Conservation (phyloP, 2,888 invertebrate species). For the Helobdella robusta region DNA sequence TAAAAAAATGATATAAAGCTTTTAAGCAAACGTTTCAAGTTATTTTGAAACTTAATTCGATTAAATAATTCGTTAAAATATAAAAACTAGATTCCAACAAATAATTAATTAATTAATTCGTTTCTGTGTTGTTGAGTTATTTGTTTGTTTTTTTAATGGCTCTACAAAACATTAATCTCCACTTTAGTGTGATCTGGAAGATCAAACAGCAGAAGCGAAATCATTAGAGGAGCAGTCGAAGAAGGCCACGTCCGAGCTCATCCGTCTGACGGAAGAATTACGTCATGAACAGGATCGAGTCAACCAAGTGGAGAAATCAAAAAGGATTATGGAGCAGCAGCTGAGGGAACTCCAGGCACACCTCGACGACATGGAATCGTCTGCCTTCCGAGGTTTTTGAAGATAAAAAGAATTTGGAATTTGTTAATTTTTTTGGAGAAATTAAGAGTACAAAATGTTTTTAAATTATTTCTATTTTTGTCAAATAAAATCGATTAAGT, state of each 20-base stretch:
- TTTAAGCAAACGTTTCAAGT: background rate
- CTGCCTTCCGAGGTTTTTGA: slow-evolving; percentile 83
- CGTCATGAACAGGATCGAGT: slow-evolving; percentile 83
- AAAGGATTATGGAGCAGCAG: slow-evolving; percentile 92
- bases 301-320: slow-evolving; percentile 83
- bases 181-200: slow-evolving; percentile 79
- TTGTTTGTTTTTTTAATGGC: no score
- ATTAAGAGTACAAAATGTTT: no score
- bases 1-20: background rate
- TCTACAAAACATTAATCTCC: background rate
- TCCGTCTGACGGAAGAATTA: slow-evolving; percentile 93
- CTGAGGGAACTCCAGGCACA: slow-evolving; percentile 90
- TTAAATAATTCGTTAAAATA: no score
- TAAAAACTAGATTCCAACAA: no score
- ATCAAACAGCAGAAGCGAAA: slow-evolving; percentile 94
- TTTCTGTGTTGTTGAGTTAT: no score
- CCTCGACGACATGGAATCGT: slow-evolving; percentile 89
- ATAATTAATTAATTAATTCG: no score
- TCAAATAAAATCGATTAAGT: no score
- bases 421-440: no score
- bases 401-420: no score
- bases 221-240: slow-evolving; percentile 75
- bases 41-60: background rate
- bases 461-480: no score
- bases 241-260: slow-evolving; percentile 64